Evolutionary conservation across 2,113 vertebrate species (phyloP), one percentile per base, ranked within the genome.

Genomic region (Furnarius figulus): DNA sequence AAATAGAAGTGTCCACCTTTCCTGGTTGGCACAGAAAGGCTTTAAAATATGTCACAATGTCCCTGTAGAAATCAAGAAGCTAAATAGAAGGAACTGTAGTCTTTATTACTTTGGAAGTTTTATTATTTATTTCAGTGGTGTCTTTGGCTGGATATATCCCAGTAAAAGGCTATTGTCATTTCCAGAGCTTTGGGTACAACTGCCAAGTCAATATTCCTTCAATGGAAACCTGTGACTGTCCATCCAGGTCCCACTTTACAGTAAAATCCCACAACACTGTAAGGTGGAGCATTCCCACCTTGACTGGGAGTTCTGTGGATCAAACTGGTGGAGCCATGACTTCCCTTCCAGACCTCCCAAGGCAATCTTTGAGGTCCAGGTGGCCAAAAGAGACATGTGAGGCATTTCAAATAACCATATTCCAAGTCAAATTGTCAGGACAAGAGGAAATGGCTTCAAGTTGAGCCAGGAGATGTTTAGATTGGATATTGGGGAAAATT

Each of bases 41-140:
- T 31, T 85, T 66, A n/a, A 58, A 79, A 24, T 0, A 0, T 9
- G 6, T 46, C 3, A 2, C 3, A 1, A 40, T 25, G 4, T 55
- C 23, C 50, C 17, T 33, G 5, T 6, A 47, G 44, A 68, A 67
- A 44, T 49, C 12, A 59, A 76, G 42, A 63, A 68, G 3, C 6
- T 40, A 83, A 89, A 18, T 5, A 30, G 22, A 74, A 68, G 3
- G 31, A 50, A 66, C 2, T n/a, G 5, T 33, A 10, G 6, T 39
- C 35, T 58, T 35, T 53, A 25, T 30, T 58, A 8, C 16, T 85
- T 74, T 42, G 55, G 16, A 56, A 30, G 8, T 30, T 63, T 72
- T 39, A 37, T 5, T 61, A 52, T 81, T 77, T 47, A 39, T 78
- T 55, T 55, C 35, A 53, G 6, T 27, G 10, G 10, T 44, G 4